Evolutionary conservation across 1,140 invertebrate species (phyloP), one percentile per base, ranked within the genome.

Genomic region (Bombus polaris): DNA sequence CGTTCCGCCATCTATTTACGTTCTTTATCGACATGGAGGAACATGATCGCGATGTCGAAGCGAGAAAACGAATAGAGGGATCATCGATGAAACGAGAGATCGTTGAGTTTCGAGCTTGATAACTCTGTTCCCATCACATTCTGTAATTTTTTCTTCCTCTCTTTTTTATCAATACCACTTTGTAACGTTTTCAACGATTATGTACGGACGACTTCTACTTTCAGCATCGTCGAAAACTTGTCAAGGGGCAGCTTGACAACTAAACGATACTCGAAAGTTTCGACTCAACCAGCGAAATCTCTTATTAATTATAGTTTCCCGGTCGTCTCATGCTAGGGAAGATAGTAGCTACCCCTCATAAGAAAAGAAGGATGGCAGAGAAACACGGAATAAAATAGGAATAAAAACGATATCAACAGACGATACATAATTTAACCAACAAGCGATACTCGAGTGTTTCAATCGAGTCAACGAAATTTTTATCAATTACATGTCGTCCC

Each of bases 81-180:
- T 82, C 70, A 57, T 79, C 42, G 68, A 72, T 81, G 71, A 73
- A 83, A 81, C 79, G 85, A 62, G 87, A 88, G 71, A 88, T 79
- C 74, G 80, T 73, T 59, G 70, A 77, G 28, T 28, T 25, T 87
- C 66, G 2, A 25, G 18, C 9, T 10, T 10, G 66, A 89, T 86
- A 88, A 88, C 79, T 76, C 12, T 22, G 39, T 25, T 68, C 39
- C 25, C 10, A 42, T 74, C 57, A 44, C 25, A 13, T 15, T 62
- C 15, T n/a, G 2, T 35, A 42, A 25, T n/a, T 66, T 35, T 35
- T 35, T 66, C n/a, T 32, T n/a, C 9, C 32, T 18, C 9, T 22
- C 22, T 37, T 9, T 35, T 12, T 68, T 22, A 25, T 42, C 8
- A 39, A 42, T 22, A 35, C 3, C 18, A 39, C n/a, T 9, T n/a